Base-by-base conservation (phyloP, 1,140 invertebrate species). In the Carposina sasakii region DNA sequence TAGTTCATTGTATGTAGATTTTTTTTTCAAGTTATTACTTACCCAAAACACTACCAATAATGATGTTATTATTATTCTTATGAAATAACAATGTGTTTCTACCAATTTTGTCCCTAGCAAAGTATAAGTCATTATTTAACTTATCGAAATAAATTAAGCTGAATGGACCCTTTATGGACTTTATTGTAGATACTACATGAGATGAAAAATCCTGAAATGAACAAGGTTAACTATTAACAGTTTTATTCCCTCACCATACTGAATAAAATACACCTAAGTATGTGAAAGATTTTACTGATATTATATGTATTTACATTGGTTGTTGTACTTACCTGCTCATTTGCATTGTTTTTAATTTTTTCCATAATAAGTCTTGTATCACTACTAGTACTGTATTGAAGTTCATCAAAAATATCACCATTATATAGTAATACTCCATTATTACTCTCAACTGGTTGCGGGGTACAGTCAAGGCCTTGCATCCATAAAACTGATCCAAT, bases 81-180 rank as follows among this genome's bases (percentile, higher is more conserved):
- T 89, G 88, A 67, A 94, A 88, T 13, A 97, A 79, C 26, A 97
- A 85, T 81, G 94, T 94, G 54, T 94, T 90, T 57, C 96, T 87
- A 19, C 96, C 96, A 76, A 96, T 91, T 54, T 87, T 85, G 85
- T 98, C 96, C 75, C 96, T 87, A 5, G 91, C 92, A 86, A 97
- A 96, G 86, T 93, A 96, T 26, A 98, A 55, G 12, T 68, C 73
- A 39, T 89, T 83, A 2, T 65, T 69, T 26, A 54, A 51, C 70
- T 88, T 90, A 64, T 95, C 86, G 75, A 89, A 94, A 72, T 92
- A 96, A 39, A 97, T 88, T 45, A 97, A 89, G 54, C 93, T 89
- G 83, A 91, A 97, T 28, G 96, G 96, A 13, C 96, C 96, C 58
- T 92, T 85, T 2, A 97, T 75, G 49, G 23, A 39, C 31, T 73